A percentile compares a stretch with the other conserved stretches of the same genome.
These are phyloP conservation scores for Rambutsinella grinnellia DNA, from an alignment of 2,888 invertebrate genomes.

Conservation along the genomic window DNA sequence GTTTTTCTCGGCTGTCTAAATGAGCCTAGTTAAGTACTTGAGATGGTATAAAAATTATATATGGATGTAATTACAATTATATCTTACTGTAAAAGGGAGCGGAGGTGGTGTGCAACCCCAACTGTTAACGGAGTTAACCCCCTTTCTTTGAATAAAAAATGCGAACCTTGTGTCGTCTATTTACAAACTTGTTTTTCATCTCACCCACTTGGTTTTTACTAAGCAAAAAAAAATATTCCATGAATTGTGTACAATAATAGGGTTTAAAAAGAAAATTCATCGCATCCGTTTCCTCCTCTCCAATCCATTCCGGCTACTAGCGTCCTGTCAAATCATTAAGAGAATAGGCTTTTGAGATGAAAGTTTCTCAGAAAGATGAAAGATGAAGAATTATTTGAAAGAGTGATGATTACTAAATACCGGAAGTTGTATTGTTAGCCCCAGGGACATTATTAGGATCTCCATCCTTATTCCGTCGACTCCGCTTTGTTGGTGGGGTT, in stretches of 20 bases:
- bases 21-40: not conserved
- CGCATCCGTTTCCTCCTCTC: not conserved
- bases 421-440: not conserved
- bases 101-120: constrained; percentile 5
- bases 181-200: constrained; percentile 3
- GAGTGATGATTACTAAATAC: not conserved
- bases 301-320: not conserved
- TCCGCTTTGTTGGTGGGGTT: constrained; percentile 50
- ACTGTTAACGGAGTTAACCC: constrained; percentile 49
- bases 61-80: not conserved
- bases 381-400: not conserved
- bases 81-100: not conserved
- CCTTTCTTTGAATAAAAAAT: constrained; percentile 50
- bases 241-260: not conserved
- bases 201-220: not conserved
- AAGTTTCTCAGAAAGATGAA: not conserved
- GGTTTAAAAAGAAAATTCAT: not conserved
- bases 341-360: too few relatives aligned
- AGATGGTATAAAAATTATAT: not conserved
- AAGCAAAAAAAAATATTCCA: not conserved
- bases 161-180: constrained; percentile 54
- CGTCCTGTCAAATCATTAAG: not conserved
- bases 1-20: not conserved
- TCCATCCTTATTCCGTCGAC: constrained; percentile 47
- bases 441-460: constrained; percentile 4